Base-by-base conservation (phyloP, 2,888 invertebrate species). In the Brachylomia viminalis region DNA sequence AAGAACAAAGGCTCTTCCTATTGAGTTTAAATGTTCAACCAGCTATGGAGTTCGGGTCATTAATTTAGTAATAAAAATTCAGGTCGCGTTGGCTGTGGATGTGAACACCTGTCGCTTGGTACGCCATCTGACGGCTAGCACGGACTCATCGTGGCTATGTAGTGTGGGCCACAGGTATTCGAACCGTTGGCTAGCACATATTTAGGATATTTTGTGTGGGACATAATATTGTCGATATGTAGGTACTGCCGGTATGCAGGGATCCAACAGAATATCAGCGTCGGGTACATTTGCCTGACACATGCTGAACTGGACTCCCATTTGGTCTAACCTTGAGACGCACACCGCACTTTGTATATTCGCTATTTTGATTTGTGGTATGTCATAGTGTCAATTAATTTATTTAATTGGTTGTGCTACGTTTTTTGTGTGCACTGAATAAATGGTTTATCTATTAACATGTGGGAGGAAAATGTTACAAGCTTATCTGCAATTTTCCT, bases 61-160 rank as follows among this genome's bases (percentile, higher is more conserved):
- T 70, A 80, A 82, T 80, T 79, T 62, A 38, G 61, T 67, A 15
- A 82, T 80, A 52, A 56, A 76, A 77, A 80, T 82, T 82, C 82
- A 27, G 52, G 1, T 0, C 61, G 30, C 70, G 61, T 82, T 61
- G 49, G 61, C 13, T 49, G 17, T 65, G 30, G 54, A 66, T 56
- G 27, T 33, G 80, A 68, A 70, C 80, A 80, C 77, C 80, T 80
- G 80, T 82, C 80, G 49, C 56, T 33, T 52, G 42, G 33, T 8
- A 52, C 56, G 56, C 20, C 47, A 68, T 65, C 64, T 67, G 67
- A 8, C 11, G 45, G n/a, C 23, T 27, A 72, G 59, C 15, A 72
- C 15, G 4, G 13, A n/a, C 15, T 38, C 23, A 62, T 62, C 30
- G 15, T 20, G 13, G 20, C 13, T 54, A 52, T 33, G n/a, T 42